Evolutionary conservation across 2,888 invertebrate genomes (phyloP), one percentile per base, ranked within the genome.

Genomic region (Belgica antarctica): DNA sequence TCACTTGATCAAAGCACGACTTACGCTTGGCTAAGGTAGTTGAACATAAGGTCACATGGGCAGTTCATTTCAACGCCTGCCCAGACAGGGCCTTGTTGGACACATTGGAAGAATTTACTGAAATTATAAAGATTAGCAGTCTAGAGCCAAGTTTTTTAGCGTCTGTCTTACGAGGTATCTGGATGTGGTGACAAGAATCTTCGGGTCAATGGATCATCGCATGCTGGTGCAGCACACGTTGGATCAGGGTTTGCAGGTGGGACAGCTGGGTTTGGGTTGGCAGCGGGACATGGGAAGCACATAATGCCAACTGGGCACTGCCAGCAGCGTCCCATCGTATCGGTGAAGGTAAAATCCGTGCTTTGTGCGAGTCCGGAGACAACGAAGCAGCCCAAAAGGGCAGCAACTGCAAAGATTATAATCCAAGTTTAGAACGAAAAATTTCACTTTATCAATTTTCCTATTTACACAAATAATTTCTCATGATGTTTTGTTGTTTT

Each of bases 331-430:
- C 47, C 66, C 1, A 28, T 27, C 1, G 27, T 8, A 22, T 66
- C 66, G 8, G 36, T 47, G 24, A 66, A 47, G 8, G 27, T 17
- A 28, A 66, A 47, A 17, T 8, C 10, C 22, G 7, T 15, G 36
- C 22, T 62, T 27, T 66, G 66, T 31, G 17, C 27, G 7, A 28
- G 52, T 52, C 52, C 47, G 28, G 12, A 1, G 12, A 22, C 52
- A 15, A 66, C 22, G 0, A 66, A 47, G 47, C 66, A 47, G 66
- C 66, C 66, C 66, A 66, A 19, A 17, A 66, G 66, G 66, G 66
- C 66, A 52, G 52, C 52, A 24, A 66, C 66, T 66, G 52, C 2
- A 62, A 62, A 19, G n/a, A n/a, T n/a, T n/a, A n/a, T 63, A 17
- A 52, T 47, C 19, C 36, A 3, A 52, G 22, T 52, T 52, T 41